phyloP scores from a whole-genome alignment of 2,113 vertebrate species.

The Nymphicus hollandicus region DNA sequence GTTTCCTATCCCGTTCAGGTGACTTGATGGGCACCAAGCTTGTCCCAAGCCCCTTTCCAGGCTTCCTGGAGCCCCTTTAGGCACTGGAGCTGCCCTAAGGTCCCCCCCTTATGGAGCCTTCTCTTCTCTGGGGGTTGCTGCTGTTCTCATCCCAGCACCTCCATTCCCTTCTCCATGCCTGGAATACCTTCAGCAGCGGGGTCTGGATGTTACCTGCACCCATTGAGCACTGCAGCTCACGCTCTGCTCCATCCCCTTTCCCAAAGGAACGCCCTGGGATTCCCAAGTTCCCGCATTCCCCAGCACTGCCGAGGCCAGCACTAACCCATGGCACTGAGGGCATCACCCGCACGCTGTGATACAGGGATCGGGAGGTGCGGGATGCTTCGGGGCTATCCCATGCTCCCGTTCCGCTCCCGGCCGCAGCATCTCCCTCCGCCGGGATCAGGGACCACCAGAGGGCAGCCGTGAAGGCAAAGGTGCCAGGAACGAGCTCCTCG shows the following conservation, averaged over 20 bases:
- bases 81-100: neutral
- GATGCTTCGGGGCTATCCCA: neutral
- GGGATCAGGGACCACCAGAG: neutral
- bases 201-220: accelerated
- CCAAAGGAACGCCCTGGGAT: neutral
- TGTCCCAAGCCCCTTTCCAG: neutral
- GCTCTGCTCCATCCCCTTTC: accelerated
- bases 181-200: no score
- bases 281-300: neutral
- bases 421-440: neutral
- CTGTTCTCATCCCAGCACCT: neutral
- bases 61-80: neutral
- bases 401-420: neutral
- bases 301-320: neutral
- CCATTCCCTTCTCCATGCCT: neutral
- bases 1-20: neutral
- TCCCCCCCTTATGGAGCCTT: neutral
- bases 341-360: neutral
- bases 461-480: neutral
- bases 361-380: no score
- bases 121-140: neutral
- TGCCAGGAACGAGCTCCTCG: neutral
- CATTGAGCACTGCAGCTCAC: accelerated
- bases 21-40: neutral
- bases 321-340: neutral